phyloP scores from a whole-genome alignment of 1,140 invertebrate species.

The Temnothorax curvispinosus region DNA sequence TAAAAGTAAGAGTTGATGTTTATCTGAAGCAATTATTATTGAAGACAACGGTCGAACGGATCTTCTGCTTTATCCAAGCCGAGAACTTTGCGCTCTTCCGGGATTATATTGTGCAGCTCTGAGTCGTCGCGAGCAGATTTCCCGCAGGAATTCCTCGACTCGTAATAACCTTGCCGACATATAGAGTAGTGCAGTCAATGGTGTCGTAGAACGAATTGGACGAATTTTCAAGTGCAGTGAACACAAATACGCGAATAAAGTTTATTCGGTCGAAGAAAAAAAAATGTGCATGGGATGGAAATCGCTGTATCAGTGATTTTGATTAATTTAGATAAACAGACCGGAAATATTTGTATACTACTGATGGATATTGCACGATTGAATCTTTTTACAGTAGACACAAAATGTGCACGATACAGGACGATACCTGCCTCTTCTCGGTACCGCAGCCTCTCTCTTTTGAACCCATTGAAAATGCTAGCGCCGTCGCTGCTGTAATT shows the following conservation, averaged over 20 bases:
- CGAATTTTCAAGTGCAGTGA: slow-evolving; percentile 24
- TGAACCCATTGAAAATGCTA: slow-evolving; percentile 1
- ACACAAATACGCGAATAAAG: neutral
- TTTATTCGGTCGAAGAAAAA: neutral
- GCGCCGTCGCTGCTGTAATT: neutral
- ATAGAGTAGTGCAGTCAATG: slow-evolving; percentile 14
- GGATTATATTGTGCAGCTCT: neutral
- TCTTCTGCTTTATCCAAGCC: neutral
- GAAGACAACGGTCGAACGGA: neutral
- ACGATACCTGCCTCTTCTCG: slow-evolving; percentile 50
- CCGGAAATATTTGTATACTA: neutral
- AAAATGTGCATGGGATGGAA: slow-evolving; percentile 14
- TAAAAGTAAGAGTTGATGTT: neutral
- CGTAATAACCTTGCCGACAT: slow-evolving; percentile 47
- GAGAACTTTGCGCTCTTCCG: neutral
- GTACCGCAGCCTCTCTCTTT: slow-evolving; percentile 54
- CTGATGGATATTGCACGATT: neutral
- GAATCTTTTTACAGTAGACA: neutral
- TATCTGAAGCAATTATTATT: neutral
- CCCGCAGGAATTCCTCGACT: slow-evolving; percentile 21
- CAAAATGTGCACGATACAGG: neutral
- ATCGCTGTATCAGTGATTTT: neutral
- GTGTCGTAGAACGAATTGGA: slow-evolving; percentile 22
- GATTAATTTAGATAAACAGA: neutral
- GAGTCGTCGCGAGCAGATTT: slow-evolving; percentile 19